Base-by-base conservation (phyloP, 1,140 invertebrate genomes). In the Orius laevigatus region DNA sequence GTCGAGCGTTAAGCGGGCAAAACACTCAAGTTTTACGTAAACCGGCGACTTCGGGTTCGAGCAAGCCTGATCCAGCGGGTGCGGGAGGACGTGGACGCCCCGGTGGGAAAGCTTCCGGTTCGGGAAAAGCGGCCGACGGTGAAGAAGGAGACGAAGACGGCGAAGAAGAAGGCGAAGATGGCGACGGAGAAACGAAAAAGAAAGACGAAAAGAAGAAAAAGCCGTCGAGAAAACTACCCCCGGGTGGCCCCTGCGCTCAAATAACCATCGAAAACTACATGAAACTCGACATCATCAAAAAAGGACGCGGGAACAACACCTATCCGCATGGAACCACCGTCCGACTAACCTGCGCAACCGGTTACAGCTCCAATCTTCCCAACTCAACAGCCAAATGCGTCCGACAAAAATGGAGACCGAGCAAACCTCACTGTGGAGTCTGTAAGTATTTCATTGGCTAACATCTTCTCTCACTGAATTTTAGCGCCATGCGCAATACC, bases 371-470 rank as follows among this genome's bases (percentile, higher is more conserved):
- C 0, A 85, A 83, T 59, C 68, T 85, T 33, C 75, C 67, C 43
- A 87, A 88, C 59, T 68, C 73, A 14, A 86, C 84, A 1, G 80
- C 78, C 0, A 78, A 78, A 56, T 88, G 84, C 60, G 74, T 79
- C 1, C 63, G 78, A 41, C 84, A 84, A 1, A 70, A 72, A 55
- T 90, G 85, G 85, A 84, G 80, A 58, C 84, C 84, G 1, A 73
- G 72, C 49, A 79, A 76, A 55, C 84, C 84, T 0, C 71, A 73
- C 55, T 89, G 85, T 59, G 65, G 74, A 57, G 76, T 82, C 53
- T 63, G 81, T 84, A 68, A 74, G 76, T 41, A 19, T 32, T 43
- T 41, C 11, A 11, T 32, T 51, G 36, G 35, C n/a, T 6, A 45
- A 15, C 3, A 31, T 46, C 20, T 46, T 54, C n/a, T n/a, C n/a